Evolutionary conservation across 2,888 invertebrate genomes (phyloP).

Genomic region (Cordylochernes scorpioides): DNA sequence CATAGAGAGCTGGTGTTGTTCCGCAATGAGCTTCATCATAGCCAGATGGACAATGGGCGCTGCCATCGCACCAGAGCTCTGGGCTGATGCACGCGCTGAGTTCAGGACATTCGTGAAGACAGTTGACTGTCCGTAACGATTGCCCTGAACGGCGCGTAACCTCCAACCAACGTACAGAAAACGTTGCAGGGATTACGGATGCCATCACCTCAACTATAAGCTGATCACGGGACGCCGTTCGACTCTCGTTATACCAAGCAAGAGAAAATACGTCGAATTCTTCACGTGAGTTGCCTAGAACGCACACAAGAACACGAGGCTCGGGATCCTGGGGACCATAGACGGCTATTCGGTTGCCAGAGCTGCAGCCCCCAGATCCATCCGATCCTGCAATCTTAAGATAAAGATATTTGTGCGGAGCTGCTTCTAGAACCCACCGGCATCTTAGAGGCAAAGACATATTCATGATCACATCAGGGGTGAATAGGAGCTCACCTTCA

Average conservation of each 20-base stretch:
- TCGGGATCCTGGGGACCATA: constrained; percentile 31
- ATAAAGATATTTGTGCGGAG: constrained; percentile 15
- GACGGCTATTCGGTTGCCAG: constrained; percentile 35
- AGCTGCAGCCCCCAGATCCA: constrained; percentile 6
- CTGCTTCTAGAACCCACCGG: constrained; percentile 16
- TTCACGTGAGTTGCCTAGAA: constrained; percentile 5
- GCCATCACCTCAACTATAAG: constrained; percentile 14
- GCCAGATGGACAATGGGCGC: constrained; percentile 48
- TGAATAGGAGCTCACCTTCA: constrained; percentile 10
- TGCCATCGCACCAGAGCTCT: constrained; percentile 50
- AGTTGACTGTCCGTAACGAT: constrained; percentile 26
- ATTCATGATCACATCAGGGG: constrained; percentile 7
- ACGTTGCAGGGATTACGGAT: constrained; percentile 6
- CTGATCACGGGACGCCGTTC: constrained; percentile 25
- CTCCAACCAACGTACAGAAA: constrained; percentile 12
- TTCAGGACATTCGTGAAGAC: constrained; percentile 46
- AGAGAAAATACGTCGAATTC: constrained; percentile 14
- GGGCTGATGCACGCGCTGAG: constrained; percentile 50
- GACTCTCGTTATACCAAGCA: constrained; percentile 14
- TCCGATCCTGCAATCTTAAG: constrained; percentile 14
- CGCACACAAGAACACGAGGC: constrained; percentile 12
- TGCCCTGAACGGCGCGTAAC: constrained; percentile 14
- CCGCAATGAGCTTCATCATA: constrained; percentile 33
- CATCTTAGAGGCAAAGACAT: constrained; percentile 14
- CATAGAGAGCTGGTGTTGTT: constrained; percentile 13